These are phyloP conservation scores for Sinhomidia bicolor DNA, from an alignment of 2,888 invertebrate genomes.

Conservation along the genomic window DNA sequence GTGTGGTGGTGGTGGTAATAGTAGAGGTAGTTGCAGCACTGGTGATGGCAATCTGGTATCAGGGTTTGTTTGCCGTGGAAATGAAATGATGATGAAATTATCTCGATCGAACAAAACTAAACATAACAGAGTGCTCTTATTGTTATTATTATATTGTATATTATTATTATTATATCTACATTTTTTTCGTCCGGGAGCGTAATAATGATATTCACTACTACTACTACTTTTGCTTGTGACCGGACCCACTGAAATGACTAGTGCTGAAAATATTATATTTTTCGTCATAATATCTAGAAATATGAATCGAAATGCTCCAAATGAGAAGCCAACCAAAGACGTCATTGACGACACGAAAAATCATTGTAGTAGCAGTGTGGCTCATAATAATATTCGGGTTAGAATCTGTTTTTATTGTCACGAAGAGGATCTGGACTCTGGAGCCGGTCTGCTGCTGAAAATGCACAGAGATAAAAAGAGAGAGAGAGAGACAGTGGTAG, in stretches of 20 bases:
- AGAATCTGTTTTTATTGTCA: slow-evolving; percentile 9
- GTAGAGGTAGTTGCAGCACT: not conserved
- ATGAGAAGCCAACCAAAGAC: not conserved
- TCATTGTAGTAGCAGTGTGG: not conserved
- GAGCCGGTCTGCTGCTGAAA: too few species aligned
- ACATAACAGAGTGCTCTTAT: not conserved
- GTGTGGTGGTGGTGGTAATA: not conserved
- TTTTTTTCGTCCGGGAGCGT: slow-evolving; percentile 57
- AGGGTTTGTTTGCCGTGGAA: slow-evolving; percentile 6
- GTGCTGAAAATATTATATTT: not conserved
- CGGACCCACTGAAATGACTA: slow-evolving; percentile 25
- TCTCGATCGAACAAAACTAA: not conserved
- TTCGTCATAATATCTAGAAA: not conserved
- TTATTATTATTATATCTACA: too few species aligned
- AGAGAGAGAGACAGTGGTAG: not conserved
- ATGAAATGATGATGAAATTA: slow-evolving; percentile 3
- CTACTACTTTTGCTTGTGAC: not conserved
- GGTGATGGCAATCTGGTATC: not conserved
- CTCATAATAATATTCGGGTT: not conserved
- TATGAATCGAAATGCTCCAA: slow-evolving; percentile 5
- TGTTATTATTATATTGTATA: not conserved
- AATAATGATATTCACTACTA: not conserved
- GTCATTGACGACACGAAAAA: not conserved
- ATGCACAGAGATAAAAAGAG: not conserved
- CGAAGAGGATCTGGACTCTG: slow-evolving; percentile 23